These are phyloP conservation scores for Sipha maydis DNA, from an alignment of 2,888 invertebrate genomes.

Conservation along the genomic window DNA sequence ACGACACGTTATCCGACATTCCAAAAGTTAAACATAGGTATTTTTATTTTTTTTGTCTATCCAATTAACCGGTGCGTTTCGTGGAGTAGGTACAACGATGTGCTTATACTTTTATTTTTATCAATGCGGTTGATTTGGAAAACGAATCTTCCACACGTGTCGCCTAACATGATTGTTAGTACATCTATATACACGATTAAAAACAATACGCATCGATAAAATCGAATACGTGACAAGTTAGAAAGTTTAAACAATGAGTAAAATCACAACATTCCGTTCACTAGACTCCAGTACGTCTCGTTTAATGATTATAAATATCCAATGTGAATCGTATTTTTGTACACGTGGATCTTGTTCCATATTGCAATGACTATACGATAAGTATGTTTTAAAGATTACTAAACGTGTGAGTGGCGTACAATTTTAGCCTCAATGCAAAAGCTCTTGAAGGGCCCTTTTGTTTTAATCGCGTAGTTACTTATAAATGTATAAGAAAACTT, in stretches of 20 bases:
- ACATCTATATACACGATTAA: no score
- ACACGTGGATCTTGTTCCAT: neutral
- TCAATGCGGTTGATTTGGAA: neutral
- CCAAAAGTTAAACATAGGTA: neutral
- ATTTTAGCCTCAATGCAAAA: constrained; percentile 20
- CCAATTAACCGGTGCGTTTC: no score
- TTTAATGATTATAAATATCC: neutral
- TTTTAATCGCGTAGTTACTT: neutral
- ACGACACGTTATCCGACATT: neutral
- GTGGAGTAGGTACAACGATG: no score
- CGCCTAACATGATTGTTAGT: no score
- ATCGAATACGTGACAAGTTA: neutral
- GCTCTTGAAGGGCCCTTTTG: neutral
- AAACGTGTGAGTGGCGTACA: neutral
- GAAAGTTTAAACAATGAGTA: neutral
- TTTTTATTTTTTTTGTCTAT: no score
- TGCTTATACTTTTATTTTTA: neutral
- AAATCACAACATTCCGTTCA: neutral
- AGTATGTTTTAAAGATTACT: neutral
- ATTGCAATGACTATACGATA: neutral
- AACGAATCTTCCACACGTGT: no score
- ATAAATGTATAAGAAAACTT: neutral
- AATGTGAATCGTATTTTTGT: neutral
- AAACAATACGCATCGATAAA: no score
- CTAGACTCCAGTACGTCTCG: neutral